Evolutionary conservation across 2,113 vertebrate species (phyloP).

Genomic region (Agapornis roseicollis): DNA sequence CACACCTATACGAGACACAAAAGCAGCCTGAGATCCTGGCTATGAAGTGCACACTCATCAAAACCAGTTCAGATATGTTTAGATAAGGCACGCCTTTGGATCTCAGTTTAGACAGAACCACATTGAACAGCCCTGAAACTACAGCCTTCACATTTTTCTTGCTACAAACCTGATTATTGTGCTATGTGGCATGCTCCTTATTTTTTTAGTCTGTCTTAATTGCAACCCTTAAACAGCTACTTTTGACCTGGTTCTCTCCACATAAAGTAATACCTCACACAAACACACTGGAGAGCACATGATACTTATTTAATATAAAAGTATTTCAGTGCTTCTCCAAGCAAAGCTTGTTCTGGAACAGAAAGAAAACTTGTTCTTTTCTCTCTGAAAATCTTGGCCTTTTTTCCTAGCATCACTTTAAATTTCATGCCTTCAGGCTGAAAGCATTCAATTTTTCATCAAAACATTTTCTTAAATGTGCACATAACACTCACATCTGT

Average conservation of each 20-base stretch:
- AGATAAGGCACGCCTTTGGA: neutral
- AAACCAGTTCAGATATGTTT: neutral
- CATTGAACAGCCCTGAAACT: neutral
- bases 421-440: constrained; percentile 12
- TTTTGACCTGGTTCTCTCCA: neutral
- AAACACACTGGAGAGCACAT: neutral
- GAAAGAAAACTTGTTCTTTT: constrained; percentile 2
- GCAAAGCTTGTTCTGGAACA: neutral
- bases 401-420: neutral
- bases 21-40: neutral
- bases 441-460: neutral
- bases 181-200: neutral
- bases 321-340: neutral
- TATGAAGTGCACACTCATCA: neutral
- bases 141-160: neutral
- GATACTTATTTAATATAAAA: neutral
- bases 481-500: neutral
- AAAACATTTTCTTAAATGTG: neutral
- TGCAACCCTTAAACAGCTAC: neutral
- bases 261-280: neutral
- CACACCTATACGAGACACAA: neutral
- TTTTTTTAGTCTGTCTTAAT: neutral
- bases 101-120: neutral
- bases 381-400: neutral
- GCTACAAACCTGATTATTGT: neutral